These are phyloP conservation scores for Brachyopa scutellaris DNA, from an alignment of 2,888 invertebrate genomes.

Conservation along the genomic window DNA sequence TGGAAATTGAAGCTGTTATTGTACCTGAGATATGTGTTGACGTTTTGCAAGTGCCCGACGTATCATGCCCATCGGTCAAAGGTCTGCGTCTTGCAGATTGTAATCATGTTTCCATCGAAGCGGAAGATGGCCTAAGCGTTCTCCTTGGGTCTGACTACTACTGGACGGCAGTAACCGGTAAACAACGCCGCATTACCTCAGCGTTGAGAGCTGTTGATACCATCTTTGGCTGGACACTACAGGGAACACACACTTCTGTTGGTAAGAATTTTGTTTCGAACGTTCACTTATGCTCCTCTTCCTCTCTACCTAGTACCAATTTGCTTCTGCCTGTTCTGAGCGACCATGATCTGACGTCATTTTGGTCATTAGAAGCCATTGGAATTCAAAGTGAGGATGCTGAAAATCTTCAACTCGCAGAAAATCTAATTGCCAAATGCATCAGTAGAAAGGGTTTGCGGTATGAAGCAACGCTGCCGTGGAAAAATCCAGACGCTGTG, in stretches of 20 bases:
- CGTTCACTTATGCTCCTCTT: too few species aligned
- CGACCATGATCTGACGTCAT: neutral
- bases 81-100: neutral
- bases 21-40: neutral
- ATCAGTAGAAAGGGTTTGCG: neutral
- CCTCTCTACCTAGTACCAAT: neutral
- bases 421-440: neutral
- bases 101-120: neutral
- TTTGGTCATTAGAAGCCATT: slow-evolving; percentile 1
- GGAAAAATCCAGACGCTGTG: too few species aligned
- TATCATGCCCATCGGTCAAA: neutral
- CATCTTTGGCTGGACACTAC: neutral
- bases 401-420: neutral
- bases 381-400: neutral
- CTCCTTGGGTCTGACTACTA: slow-evolving; percentile 2
- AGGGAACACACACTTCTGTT: neutral
- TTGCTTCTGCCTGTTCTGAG: neutral
- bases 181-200: neutral
- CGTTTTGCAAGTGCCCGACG: neutral
- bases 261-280: too few species aligned
- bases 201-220: neutral
- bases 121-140: neutral
- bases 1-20: neutral
- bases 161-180: slow-evolving; percentile 6
- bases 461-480: neutral